Conservation (phyloP, 2,113 vertebrate species). For the Agelaius phoeniceus region DNA sequence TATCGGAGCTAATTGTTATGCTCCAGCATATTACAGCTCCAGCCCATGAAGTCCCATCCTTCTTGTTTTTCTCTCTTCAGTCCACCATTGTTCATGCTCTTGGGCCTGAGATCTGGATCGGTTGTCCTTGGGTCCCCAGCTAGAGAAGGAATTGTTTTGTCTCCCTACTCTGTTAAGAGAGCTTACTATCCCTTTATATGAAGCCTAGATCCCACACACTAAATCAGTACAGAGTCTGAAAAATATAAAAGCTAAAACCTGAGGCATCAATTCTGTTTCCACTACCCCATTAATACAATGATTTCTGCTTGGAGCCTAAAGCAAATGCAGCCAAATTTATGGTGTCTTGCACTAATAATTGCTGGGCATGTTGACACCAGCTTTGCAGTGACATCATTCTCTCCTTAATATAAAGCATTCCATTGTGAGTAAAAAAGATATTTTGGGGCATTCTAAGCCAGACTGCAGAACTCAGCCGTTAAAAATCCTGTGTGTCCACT, state of each 20-base stretch:
- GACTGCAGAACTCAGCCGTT: neutral
- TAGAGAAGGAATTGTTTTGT: neutral
- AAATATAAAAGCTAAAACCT: neutral
- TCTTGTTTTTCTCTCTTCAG: neutral
- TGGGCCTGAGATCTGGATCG: neutral
- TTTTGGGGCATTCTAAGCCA: neutral
- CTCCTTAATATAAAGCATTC: neutral
- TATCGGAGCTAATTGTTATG: neutral
- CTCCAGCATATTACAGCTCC: neutral
- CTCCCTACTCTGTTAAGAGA: neutral
- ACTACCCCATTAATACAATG: constrained; percentile 31
- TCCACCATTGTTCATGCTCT: neutral
- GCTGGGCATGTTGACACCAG: neutral
- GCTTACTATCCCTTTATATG: neutral
- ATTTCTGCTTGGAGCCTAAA: constrained; percentile 47
- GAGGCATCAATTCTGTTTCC: neutral
- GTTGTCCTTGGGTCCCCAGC: neutral
- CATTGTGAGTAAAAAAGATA: neutral
- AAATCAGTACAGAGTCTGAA: neutral
- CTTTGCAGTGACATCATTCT: neutral
- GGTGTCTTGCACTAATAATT: constrained; percentile 30
- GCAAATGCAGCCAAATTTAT: neutral
- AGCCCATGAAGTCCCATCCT: neutral
- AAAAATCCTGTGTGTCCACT: neutral
- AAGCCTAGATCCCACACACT: neutral